Evolutionary conservation across 1,140 invertebrate genomes (phyloP).

Genomic region (Leptonema lineaticorne): DNA sequence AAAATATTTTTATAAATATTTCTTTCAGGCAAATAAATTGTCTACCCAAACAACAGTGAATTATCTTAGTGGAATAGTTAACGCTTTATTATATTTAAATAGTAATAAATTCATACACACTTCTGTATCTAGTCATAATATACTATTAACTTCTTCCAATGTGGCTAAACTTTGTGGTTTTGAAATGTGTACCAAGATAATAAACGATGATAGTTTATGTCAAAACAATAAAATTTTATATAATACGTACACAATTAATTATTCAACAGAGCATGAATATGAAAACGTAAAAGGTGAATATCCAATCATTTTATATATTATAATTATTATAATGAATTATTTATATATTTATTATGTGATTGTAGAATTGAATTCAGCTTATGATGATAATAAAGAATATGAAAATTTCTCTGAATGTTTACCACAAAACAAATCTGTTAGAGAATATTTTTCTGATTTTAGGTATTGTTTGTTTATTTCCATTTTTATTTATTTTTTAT

Average conservation of each 20-base stretch:
- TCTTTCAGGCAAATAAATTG: constrained; percentile 48
- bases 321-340: neutral
- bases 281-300: constrained; percentile 34
- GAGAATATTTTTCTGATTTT: neutral
- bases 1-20: constrained; percentile 11
- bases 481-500: neutral
- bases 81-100: constrained; percentile 49
- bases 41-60: constrained; percentile 48
- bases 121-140: constrained; percentile 46
- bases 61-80: constrained; percentile 49
- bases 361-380: neutral
- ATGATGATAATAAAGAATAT: neutral
- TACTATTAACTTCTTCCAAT: constrained; percentile 49
- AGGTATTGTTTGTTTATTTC: neutral
- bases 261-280: constrained; percentile 36
- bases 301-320: neutral
- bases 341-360: neutral
- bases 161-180: constrained; percentile 51
- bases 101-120: constrained; percentile 53
- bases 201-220: neutral
- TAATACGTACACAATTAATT: constrained; percentile 24
- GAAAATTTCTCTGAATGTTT: neutral
- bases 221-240: constrained; percentile 27
- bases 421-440: neutral
- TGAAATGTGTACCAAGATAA: constrained; percentile 44